A percentile compares a stretch with the other conserved stretches of the same genome.
Evolutionary conservation across 2,113 vertebrate genomes (phyloP).

Genomic region (Triplophysa dalaica): DNA sequence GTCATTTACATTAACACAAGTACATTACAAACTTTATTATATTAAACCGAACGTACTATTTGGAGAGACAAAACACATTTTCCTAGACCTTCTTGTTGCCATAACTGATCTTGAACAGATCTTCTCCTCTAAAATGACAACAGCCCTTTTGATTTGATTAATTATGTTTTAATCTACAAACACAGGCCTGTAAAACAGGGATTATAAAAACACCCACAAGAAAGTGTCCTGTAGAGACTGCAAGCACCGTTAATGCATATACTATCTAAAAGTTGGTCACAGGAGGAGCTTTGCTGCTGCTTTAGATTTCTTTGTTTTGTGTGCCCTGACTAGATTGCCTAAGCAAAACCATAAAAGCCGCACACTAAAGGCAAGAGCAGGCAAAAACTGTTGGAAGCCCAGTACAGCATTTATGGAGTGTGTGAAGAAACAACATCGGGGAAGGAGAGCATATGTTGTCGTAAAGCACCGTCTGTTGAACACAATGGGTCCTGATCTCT

Average conservation of each 20-base stretch:
- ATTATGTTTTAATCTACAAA: neutral
- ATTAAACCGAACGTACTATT: no score
- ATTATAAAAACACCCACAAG: neutral
- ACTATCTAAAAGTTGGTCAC: neutral
- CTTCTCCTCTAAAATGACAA: slow-evolving; percentile 1
- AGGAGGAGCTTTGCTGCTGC: neutral
- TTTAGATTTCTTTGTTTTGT: slow-evolving; percentile 29
- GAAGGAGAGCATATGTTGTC: slow-evolving; percentile 74
- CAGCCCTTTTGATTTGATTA: neutral
- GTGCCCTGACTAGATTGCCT: slow-evolving; percentile 25
- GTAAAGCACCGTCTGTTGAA: slow-evolving; percentile 73
- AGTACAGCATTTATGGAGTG: slow-evolving; percentile 60
- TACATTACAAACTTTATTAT: no score
- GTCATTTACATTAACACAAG: no score
- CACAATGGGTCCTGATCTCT: slow-evolving; percentile 34
- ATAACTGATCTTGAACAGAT: neutral
- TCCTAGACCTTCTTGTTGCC: no score
- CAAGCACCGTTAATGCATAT: neutral
- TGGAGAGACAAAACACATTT: no score
- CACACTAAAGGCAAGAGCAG: slow-evolving; percentile 30
- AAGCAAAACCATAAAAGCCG: slow-evolving; percentile 40
- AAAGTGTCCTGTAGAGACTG: neutral
- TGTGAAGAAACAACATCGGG: slow-evolving; percentile 61
- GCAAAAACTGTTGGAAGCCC: slow-evolving; percentile 12
- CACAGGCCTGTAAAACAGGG: neutral